Conservation (phyloP, 2,113 vertebrate species). For the Geococcyx californianus region DNA sequence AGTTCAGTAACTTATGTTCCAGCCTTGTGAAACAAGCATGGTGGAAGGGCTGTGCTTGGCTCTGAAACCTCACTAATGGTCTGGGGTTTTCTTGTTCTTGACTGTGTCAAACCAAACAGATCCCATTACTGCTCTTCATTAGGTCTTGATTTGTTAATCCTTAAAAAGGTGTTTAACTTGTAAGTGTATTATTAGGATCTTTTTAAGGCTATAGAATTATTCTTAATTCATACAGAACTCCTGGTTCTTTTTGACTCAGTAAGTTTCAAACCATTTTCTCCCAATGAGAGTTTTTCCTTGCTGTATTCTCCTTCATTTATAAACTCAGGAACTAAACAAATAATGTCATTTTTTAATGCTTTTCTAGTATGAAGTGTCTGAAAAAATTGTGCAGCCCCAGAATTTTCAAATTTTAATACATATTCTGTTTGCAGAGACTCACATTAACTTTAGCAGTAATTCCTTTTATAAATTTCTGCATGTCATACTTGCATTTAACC, state of each 20-base stretch:
- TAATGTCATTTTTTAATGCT: background rate
- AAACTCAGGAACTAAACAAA: background rate
- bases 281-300: background rate
- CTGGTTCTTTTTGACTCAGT: background rate
- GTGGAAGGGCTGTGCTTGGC: background rate
- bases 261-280: background rate
- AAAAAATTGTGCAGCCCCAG: background rate
- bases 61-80: background rate
- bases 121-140: background rate
- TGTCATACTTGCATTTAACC: background rate
- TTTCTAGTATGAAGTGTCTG: background rate
- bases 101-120: background rate
- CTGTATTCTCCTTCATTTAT: background rate
- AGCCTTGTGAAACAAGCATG: background rate
- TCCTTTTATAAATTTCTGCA: background rate
- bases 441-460: background rate
- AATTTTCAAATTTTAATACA: background rate
- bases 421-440: background rate
- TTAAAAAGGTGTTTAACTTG: background rate
- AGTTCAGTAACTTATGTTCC: background rate
- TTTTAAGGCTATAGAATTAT: background rate
- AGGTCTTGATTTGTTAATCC: background rate
- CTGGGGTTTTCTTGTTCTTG: fast-evolving
- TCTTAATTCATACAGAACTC: background rate
- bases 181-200: background rate